phyloP scores from a whole-genome alignment of 2,888 invertebrate genomes.

The Hartigia nigra region DNA sequence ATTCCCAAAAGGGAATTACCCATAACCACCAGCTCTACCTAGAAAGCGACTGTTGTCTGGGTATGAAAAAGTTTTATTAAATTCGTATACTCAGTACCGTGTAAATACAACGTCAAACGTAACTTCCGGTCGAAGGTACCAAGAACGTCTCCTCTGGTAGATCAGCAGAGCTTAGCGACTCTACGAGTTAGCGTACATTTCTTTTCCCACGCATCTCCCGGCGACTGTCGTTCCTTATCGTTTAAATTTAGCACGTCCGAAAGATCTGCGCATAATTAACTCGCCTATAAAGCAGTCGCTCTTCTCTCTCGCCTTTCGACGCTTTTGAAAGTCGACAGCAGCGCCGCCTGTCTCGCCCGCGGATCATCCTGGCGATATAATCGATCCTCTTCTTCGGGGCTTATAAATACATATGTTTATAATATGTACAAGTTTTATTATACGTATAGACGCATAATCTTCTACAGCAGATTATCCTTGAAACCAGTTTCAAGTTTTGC shows the following conservation, averaged over 20 bases:
- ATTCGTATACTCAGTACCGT: neutral
- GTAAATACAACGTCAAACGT: neutral
- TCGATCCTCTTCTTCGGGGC: neutral
- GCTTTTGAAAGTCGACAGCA: neutral
- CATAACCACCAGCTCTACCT: neutral
- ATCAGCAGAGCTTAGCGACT: neutral
- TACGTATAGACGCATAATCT: constrained; percentile 28
- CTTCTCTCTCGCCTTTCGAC: neutral
- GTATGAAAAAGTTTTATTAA: neutral
- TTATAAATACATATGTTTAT: neutral
- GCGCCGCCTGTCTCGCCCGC: too few species aligned
- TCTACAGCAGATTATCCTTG: constrained; percentile 51
- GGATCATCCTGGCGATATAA: neutral
- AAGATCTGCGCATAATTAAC: constrained; percentile 18
- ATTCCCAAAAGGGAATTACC: neutral
- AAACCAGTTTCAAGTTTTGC: constrained; percentile 53
- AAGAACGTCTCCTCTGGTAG: neutral
- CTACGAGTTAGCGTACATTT: neutral
- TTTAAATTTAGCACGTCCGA: neutral
- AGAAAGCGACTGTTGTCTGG: neutral
- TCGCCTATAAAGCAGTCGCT: constrained; percentile 28
- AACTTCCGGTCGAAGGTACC: neutral
- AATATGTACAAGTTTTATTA: neutral
- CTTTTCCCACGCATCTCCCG: constrained; percentile 31
- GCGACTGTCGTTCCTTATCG: constrained; percentile 22